phyloP scores from a whole-genome alignment of 2,113 vertebrate genomes.

The Pitta sordida region DNA sequence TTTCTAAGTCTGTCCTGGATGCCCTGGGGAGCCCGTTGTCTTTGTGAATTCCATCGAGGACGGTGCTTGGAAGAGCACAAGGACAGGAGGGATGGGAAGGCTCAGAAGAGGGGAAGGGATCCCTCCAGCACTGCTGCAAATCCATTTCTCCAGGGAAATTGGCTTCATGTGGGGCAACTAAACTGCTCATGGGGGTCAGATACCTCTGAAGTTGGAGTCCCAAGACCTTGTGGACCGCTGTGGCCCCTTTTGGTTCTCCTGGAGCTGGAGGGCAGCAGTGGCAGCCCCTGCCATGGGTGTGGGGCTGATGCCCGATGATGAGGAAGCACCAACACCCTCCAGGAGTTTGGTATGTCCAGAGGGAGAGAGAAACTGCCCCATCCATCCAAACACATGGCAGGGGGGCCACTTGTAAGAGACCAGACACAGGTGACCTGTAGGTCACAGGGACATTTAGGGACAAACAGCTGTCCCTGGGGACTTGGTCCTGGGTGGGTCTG shows the following conservation, averaged over 20 bases:
- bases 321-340: background rate
- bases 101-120: background rate
- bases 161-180: background rate
- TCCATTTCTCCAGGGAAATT: background rate
- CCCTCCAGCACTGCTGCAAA: background rate
- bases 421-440: background rate
- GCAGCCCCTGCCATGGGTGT: background rate
- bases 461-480: background rate
- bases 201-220: background rate
- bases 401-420: background rate
- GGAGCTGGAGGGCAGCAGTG: background rate
- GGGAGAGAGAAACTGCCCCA: background rate
- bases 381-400: background rate
- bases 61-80: background rate
- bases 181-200: background rate
- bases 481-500: background rate
- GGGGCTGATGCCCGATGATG: background rate
- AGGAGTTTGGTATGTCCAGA: background rate
- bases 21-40: constrained; percentile 3
- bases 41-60: background rate
- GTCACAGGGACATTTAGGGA: background rate
- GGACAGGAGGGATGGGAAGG: background rate
- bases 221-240: background rate
- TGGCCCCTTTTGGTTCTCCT: fast-evolving
- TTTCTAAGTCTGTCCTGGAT: constrained; percentile 41